Evolutionary conservation across 2,113 vertebrate species (phyloP), one percentile per base, ranked within the genome.

Genomic region (Cisticola juncidis): DNA sequence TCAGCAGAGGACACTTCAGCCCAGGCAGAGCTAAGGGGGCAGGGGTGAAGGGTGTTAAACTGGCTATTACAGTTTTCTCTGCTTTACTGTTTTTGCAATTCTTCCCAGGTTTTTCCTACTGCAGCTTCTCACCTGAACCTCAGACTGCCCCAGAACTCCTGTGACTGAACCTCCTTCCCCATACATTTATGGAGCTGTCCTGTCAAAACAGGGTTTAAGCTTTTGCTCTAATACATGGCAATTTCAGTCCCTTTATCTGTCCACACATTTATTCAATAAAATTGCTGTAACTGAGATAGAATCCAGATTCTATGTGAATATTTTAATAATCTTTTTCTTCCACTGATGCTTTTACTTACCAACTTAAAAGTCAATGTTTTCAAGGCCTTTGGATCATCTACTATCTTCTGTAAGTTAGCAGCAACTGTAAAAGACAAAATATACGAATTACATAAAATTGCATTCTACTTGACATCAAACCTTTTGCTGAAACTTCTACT

Each of bases 341-440:
- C 40, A 60, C 57, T 95, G 51, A 56, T 18, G 44, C 38, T 96
- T 91, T 69, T 83, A 99, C 99, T 99, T 98, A 99, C 99, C 99
- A 99, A 97, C 96, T 99, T 99, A 98, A 99, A 99, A 97, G 99
- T 99, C 98, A 99, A 97, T 51, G 99, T 98, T 99, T 98, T 99
- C 98, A 99, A 99, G 97, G 98, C 98, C 97, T 98, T 97, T 86
- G 99, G 99, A 97, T 99, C 99, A 97, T 99, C 99, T 97, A 99
- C 99, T 98, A 99, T 99, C 98, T 99, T 99, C 98, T 99, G 99
- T 98, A 99, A 99, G 97, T 99, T 99, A 98, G 99, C 98, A 98
- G 99, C 99, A 98, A 99, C 99, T 99, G 98, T 61, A 98, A 98
- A 97, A 97, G 81, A 84, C 33, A 88, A 97, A 94, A 94, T 40